Evolutionary conservation across 1,140 invertebrate genomes (phyloP), one percentile per base, ranked within the genome.

Genomic region (Hesperophylax magnus): DNA sequence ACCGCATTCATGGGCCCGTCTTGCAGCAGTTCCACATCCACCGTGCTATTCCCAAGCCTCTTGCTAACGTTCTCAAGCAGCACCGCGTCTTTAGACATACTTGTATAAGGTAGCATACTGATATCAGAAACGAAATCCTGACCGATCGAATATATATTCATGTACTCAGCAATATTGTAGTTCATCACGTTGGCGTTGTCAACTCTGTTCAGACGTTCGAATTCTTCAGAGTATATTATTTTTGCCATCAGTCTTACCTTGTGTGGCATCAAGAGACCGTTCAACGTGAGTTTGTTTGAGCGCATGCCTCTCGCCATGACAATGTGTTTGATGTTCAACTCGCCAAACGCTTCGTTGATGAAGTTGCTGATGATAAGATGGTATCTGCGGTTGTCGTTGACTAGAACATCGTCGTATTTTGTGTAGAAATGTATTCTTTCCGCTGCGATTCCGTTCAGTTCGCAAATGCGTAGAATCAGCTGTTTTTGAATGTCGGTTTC

Each of bases 201-300:
- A 1, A 84, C 56, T 54, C 77, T 69, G 39, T 81, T 84, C 0
- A 77, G 65, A 18, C 76, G 65, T 9, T 84, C 75, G 8, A 81
- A 65, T 67, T 84, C 75, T 24, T 76, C 39, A 0, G 82, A 84
- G 39, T 60, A 77, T 31, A 84, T 53, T 8, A 84, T n/a, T 72
- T 75, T 79, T 9, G 47, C 77, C 60, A 72, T 60, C 63, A 84
- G 53, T 60, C 54, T 84, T 0, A 84, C 24, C 60, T 47, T 77
- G 53, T 54, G 67, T 5, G 82, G 82, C 47, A 84, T 65, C 6
- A 24, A 52, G 9, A 81, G 71, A 8, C 80, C 82, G 14, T 75
- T 63, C 18, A 11, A 24, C 69, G 60, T 22, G 6, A 83, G 39
- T n/a, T 58, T n/a, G 14, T 75, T 34, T 8, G n/a, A 6, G 47